Base-by-base conservation (phyloP, 2,113 vertebrate genomes). In the Spermophilus dauricus region DNA sequence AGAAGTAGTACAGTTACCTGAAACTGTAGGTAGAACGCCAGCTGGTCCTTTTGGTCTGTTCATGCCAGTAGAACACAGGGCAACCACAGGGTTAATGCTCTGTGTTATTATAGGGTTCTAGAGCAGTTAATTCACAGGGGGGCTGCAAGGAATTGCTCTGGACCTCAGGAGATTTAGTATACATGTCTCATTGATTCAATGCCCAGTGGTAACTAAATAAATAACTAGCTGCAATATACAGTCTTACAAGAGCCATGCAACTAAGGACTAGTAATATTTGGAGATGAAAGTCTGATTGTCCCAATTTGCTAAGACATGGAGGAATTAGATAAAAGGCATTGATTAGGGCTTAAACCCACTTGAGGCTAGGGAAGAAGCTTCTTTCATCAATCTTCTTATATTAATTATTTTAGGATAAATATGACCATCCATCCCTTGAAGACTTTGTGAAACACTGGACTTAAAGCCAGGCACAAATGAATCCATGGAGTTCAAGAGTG, bases 281-380 rank as follows among this genome's bases (percentile, higher is more conserved):
- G 30, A n/a, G 53, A 63, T 61, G 8, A 14, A 67, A 75, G 22
- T 53, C 22, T 56, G 28, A 16, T 30, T 17, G 67, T 86, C 8
- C 17, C 39, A 39, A 70, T 0, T 26, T 9, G 24, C 0, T 45
- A n/a, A 7, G 3, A 18, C 67, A 69, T 8, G 14, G 39, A 72
- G 9, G 10, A 85, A 2, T 8, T 3, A 77, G 24, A 83, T 4
- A 7, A 20, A 45, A 3, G 28, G 12, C 28, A 20, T 8, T 17
- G 42, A 69, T 48, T n/a, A 53, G 9, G 4, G 14, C 32, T 22
- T 89, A 8, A 86, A 81, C 37, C 2, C 45, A 22, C 7, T 37
- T 89, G 5, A 0, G 69, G 2, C 28, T 34, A 5, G 28, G 2
- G 12, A 39, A 37, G 11, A 14, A 69, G 4, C 0, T 53, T 81